Percentiles rank a stretch among this genome's conserved stretches.
Evolutionary conservation across 2,888 invertebrate genomes (phyloP).

Genomic region (Tenthredo distinguenda): DNA sequence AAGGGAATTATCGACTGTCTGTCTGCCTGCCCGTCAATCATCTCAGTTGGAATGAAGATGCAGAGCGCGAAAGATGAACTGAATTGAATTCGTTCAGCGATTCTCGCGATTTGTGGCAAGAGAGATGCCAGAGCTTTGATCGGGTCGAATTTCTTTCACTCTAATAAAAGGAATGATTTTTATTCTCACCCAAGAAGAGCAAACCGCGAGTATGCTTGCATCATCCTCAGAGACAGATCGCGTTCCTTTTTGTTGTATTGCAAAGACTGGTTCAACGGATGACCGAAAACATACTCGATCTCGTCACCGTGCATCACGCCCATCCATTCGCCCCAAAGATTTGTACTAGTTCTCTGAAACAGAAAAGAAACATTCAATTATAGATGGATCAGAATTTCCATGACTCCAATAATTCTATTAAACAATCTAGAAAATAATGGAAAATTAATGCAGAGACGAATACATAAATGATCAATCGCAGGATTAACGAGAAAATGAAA

Average conservation of each 20-base stretch:
- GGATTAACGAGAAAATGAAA: background rate
- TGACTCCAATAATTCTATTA: background rate
- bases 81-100: background rate
- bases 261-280: constrained; percentile 93
- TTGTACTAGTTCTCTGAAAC: constrained; percentile 92
- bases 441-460: background rate
- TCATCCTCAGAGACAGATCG: constrained; percentile 93
- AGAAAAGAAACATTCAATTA: constrained; percentile 53
- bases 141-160: background rate
- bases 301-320: constrained; percentile 99
- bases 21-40: background rate
- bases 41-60: background rate
- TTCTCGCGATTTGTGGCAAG: background rate
- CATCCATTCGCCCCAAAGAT: constrained; percentile 99
- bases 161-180: background rate
- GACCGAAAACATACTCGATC: constrained; percentile 98
- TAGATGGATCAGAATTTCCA: background rate
- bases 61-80: background rate
- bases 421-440: background rate
- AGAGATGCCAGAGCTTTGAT: background rate
- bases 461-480: background rate
- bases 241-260: constrained; percentile 93
- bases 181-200: constrained; percentile 93
- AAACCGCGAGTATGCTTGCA: constrained; percentile 95
- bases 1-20: background rate